Base-by-base conservation (phyloP, 2,888 invertebrate genomes). In the Tipula unca region DNA sequence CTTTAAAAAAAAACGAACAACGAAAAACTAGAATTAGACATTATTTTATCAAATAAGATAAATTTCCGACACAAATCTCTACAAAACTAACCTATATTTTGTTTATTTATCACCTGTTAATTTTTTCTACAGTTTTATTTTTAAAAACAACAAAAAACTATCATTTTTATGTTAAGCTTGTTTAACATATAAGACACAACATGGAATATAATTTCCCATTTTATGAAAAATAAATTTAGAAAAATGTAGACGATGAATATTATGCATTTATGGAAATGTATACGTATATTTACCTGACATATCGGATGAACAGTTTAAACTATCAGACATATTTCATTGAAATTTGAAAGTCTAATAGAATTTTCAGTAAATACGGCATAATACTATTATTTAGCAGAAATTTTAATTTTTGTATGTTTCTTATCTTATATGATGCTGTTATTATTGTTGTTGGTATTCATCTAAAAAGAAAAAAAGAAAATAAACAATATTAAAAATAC, bases 241-340 rank as follows among this genome's bases (percentile, higher is more conserved):
- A n/a, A n/a, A 69, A 69, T 69, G 25, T 32, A 83, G 35, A 83
- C 69, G 48, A 83, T 83, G 29, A 35, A 20, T 69, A 69, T 32
- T 32, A 32, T 32, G 32, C 6, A 32, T 2, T 0, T 1, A 32
- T 32, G 32, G 4, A 6, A 6, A 6, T 0, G 6, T 32, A 2
- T 32, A 29, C 29, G 10, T 83, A 17, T 83, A 85, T 69, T 85
- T 85, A 86, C 86, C 86, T 54, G 86, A 69, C 84, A 85, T 85
- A 84, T 86, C 85, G 29, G 83, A 36, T 84, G 84, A 86, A 48
- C 36, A 82, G 84, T 83, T 82, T 48, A 86, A 35, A 85, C 69
- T 86, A 32, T 86, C 85, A 84, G 83, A 83, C 83, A 83, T 83
- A 83, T 83, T 83, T 83, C 83, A 83, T 83, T n/a, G 32, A 83